Conservation (phyloP, 1,140 invertebrate genomes). For the Drosophila nigromelanica region DNA sequence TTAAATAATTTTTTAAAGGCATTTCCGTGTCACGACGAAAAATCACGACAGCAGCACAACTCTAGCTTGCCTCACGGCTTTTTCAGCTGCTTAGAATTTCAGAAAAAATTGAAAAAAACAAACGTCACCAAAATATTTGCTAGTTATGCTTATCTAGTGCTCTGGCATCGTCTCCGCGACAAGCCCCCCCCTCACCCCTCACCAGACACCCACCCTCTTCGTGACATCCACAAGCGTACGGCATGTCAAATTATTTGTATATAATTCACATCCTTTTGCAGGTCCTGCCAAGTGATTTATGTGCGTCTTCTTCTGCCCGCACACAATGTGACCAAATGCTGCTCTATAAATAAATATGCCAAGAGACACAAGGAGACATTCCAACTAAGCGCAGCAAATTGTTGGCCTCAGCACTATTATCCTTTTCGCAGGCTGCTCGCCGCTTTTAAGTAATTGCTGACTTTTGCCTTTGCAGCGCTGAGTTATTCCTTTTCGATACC, state of each 20-base stretch:
- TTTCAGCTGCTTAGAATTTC: too few species aligned
- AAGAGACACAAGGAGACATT: slow-evolving; percentile 43
- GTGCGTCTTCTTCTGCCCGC: slow-evolving; percentile 50
- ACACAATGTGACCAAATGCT: slow-evolving; percentile 46
- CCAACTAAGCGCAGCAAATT: slow-evolving; percentile 64
- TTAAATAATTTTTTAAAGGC: too few species aligned
- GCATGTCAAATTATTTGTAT: slow-evolving; percentile 82
- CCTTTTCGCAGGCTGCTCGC: slow-evolving; percentile 62
- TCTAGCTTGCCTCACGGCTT: neutral
- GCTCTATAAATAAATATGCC: slow-evolving; percentile 66
- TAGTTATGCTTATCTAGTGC: slow-evolving; percentile 55
- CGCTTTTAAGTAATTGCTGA: slow-evolving; percentile 79
- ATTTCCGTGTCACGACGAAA: slow-evolving; percentile 1
- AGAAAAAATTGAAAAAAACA: neutral
- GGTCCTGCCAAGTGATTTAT: slow-evolving; percentile 67
- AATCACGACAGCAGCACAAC: neutral
- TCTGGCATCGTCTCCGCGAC: slow-evolving; percentile 62
- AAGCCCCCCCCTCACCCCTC: slow-evolving; percentile 13
- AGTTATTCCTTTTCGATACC: slow-evolving; percentile 73
- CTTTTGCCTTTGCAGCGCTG: slow-evolving; percentile 62
- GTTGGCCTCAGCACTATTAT: slow-evolving; percentile 79
- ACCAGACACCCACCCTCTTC: slow-evolving; percentile 25
- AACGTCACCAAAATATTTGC: slow-evolving; percentile 40
- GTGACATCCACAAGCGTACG: slow-evolving; percentile 31
- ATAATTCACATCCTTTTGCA: slow-evolving; percentile 80